A percentile compares a stretch with the other conserved stretches of the same genome.
Conservation (phyloP, 2,888 invertebrate genomes). For the Caenorhabditis imperialis region DNA sequence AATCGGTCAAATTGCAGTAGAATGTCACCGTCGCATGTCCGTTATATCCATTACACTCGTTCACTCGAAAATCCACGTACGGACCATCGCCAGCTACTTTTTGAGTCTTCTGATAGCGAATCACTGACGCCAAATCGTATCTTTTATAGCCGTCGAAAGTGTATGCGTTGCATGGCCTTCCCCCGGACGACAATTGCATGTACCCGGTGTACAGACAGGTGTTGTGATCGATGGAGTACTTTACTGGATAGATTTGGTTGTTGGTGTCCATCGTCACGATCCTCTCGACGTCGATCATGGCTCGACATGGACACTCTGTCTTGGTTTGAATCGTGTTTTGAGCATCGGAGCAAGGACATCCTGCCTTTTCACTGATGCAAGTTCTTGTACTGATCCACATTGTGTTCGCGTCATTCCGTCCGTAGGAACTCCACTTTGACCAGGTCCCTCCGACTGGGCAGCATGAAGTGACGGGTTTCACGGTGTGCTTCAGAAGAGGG, state of each 20-base stretch:
- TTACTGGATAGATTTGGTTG: not conserved
- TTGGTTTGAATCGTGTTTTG: not conserved
- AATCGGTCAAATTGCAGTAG: not conserved
- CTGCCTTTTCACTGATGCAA: too few species aligned
- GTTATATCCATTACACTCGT: not conserved
- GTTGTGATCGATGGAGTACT: not conserved
- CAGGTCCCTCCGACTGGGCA: slow-evolving; percentile 9
- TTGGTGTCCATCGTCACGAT: not conserved
- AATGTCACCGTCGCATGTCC: not conserved
- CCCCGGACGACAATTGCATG: too few species aligned
- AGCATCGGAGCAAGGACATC: slow-evolving; percentile 5
- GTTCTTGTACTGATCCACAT: too few species aligned
- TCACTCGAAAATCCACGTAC: not conserved
- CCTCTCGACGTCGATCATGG: not conserved
- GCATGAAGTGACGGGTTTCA: not conserved
- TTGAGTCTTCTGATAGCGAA: too few species aligned
- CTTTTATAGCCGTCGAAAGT: too few species aligned
- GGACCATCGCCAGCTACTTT: too few species aligned
- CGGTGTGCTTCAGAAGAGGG: not conserved
- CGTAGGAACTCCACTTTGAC: not conserved
- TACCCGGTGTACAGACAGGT: not conserved
- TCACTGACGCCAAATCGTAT: too few species aligned
- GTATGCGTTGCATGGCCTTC: not conserved
- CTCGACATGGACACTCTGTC: not conserved
- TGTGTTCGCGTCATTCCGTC: too few species aligned